Evolutionary conservation across 2,888 invertebrate species (phyloP).

Genomic region (Empis livida): DNA sequence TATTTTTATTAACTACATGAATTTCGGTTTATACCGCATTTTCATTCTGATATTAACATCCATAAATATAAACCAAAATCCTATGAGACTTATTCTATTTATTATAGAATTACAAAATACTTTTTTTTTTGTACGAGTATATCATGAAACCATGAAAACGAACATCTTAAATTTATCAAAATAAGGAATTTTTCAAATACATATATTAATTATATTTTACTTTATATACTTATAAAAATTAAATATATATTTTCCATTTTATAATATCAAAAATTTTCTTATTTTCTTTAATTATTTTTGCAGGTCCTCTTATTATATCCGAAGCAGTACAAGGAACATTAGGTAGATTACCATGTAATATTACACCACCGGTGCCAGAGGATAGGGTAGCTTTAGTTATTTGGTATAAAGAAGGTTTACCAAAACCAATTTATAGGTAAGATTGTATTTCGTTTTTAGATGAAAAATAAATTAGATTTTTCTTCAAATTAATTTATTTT

Average conservation of each 20-base stretch:
- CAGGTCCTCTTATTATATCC: conserved; percentile 32
- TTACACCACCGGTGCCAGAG: conserved; percentile 33
- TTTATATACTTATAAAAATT: not conserved
- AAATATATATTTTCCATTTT: not conserved
- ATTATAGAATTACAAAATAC: too few species aligned
- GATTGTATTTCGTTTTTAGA: conserved; percentile 2
- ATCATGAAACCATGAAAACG: too few species aligned
- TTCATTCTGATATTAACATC: too few species aligned
- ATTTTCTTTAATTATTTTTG: conserved; percentile 13
- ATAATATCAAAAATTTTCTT: not conserved
- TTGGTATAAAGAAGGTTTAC: conserved; percentile 36
- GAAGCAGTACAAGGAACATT: conserved; percentile 35
- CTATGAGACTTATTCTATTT: too few species aligned
- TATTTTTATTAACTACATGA: too few species aligned
- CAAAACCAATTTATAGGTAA: conserved; percentile 37
- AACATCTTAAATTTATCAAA: too few species aligned
- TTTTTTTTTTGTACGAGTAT: too few species aligned
- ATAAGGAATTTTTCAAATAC: too few species aligned
- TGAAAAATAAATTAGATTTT: not conserved
- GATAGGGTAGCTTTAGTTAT: conserved; percentile 36
- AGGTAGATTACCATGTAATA: conserved; percentile 34
- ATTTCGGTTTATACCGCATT: too few species aligned
- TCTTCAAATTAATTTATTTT: not conserved
- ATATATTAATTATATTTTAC: too few species aligned
- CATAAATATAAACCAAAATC: too few species aligned